Conservation (phyloP, 1,140 invertebrate genomes). For the Goniozus legneri region DNA sequence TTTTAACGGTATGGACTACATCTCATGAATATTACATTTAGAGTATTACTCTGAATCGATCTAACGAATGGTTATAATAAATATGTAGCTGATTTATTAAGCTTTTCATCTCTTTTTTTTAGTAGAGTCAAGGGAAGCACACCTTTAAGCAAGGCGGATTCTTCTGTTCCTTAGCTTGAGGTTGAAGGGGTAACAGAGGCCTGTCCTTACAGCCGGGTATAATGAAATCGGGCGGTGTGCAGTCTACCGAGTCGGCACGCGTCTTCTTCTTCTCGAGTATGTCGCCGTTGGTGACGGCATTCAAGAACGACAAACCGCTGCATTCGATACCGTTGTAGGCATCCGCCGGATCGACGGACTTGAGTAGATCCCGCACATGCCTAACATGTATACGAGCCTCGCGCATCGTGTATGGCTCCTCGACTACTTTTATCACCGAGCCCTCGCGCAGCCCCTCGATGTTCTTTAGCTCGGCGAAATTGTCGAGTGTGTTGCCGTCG, state of each 20-base stretch:
- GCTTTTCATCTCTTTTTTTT: no score
- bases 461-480: conserved; percentile 96
- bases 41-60: no score
- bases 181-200: conserved; percentile 83
- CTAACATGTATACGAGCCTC: conserved; percentile 96
- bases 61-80: no score
- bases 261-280: conserved; percentile 86
- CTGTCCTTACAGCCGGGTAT: conserved; percentile 87
- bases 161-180: conserved; percentile 83
- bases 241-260: conserved; percentile 86
- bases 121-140: no score
- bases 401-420: conserved; percentile 96
- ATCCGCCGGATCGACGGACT: conserved; percentile 89
- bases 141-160: conserved; percentile 85
- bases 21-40: no score
- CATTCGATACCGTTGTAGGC: conserved; percentile 95
- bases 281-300: conserved; percentile 89
- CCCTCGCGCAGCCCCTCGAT: conserved; percentile 94
- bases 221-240: conserved; percentile 95
- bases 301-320: conserved; percentile 92
- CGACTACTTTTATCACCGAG: conserved; percentile 87
- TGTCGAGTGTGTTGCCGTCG: conserved; percentile 90
- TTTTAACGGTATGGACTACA: no score
- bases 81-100: no score
- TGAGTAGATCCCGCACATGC: conserved; percentile 93